Evolutionary conservation across 2,888 invertebrate genomes (phyloP), one percentile per base, ranked within the genome.

Genomic region (Lasioglossum villosulum): DNA sequence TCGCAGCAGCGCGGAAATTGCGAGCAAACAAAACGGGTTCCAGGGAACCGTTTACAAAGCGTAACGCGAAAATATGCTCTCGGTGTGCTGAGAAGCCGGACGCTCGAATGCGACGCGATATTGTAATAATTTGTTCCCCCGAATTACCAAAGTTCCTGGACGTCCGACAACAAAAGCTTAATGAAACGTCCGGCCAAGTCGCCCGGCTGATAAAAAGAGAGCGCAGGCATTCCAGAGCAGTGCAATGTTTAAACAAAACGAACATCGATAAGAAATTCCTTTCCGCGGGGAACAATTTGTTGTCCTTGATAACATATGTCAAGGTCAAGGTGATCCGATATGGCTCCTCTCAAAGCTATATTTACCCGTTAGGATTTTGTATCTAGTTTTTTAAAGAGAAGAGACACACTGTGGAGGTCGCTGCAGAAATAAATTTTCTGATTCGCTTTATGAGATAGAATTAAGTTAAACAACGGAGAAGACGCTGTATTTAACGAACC

Each of bases 141-240:
- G 39, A 37, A 80, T 75, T 75, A 75, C 52, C 45, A 80, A 87
- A 77, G 74, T 83, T 75, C 52, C 27, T 5, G 39, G 48, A 77
- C 30, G 56, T 70, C 68, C 82, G 72, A 45, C 84, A 71, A 79
- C 81, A 48, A 82, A 83, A 86, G 83, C 89, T 78, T 87, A 87
- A 88, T 82, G 89, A 89, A 88, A 89, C 78, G 83, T 88, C 86
- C 78, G 86, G 80, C 63, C 71, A 77, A 77, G 88, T 82, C 78
- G 85, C 82, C 88, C 74, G 88, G 27, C 16, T 6, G 63, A 63
- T 63, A 63, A 63, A 30, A 63, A 30, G 30, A 27, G 45, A 23
- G 76, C 78, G 30, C 10, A 23, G 72, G 42, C 68, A 80, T 81
- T 68, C 82, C 75, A 39, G 16, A 16, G 63, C 16, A 6, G 63